phyloP scores from a whole-genome alignment of 2,113 vertebrate species.

The Xenotilapia flavipinnis region DNA sequence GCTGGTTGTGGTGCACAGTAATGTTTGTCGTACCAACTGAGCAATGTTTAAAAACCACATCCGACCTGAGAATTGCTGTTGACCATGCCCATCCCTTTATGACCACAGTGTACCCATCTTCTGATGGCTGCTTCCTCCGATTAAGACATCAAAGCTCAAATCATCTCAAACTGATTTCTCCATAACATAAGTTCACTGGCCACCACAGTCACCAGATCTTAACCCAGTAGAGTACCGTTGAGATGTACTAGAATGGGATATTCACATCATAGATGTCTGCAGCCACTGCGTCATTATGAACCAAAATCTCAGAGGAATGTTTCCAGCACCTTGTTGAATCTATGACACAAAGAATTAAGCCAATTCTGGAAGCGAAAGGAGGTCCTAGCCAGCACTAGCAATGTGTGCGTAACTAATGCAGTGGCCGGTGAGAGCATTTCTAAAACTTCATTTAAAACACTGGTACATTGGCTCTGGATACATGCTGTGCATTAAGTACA shows the following conservation, averaged over 20 bases:
- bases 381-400: neutral
- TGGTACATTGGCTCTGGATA: neutral
- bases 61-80: neutral
- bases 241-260: neutral
- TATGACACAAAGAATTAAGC: neutral
- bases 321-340: neutral
- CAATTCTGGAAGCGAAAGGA: neutral
- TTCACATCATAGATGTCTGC: neutral
- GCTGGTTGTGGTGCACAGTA: neutral
- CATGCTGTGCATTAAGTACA: neutral
- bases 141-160: neutral
- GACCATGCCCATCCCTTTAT: neutral
- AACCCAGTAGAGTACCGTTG: fast-evolving
- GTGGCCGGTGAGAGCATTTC: neutral
- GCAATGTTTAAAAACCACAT: neutral
- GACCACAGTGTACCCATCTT: neutral
- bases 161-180: neutral
- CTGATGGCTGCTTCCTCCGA: neutral
- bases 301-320: neutral
- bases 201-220: neutral
- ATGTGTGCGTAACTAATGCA: fast-evolving
- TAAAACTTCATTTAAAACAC: neutral
- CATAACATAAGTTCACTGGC: neutral
- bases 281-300: neutral
- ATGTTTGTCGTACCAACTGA: neutral